Conservation (phyloP, 2,113 vertebrate species). For the Corapipo altera region DNA sequence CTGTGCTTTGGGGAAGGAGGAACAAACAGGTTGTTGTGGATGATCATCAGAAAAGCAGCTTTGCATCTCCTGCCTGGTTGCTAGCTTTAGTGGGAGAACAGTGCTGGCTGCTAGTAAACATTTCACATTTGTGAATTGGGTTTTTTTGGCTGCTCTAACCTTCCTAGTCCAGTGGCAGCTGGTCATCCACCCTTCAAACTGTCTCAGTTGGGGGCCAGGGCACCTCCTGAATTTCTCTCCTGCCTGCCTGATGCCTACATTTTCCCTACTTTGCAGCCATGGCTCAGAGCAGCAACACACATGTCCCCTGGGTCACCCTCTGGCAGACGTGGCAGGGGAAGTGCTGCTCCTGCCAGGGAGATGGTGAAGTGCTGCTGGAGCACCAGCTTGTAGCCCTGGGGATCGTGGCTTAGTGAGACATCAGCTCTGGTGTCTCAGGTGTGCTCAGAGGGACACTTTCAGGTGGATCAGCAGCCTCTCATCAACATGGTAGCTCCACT, state of each 20-base stretch:
- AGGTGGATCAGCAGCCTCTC: not conserved
- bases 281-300: not conserved
- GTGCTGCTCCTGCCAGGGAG: not conserved
- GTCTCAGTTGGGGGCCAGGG: fast-evolving
- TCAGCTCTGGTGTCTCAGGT: fast-evolving
- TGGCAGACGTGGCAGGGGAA: fast-evolving
- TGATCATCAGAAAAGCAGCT: not conserved
- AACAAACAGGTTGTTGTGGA: not conserved
- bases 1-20: not conserved
- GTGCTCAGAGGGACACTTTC: not conserved
- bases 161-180: not conserved
- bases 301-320: fast-evolving
- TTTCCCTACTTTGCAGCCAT: not conserved
- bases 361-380: fast-evolving
- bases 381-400: not conserved
- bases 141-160: not conserved
- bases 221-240: not conserved
- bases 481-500: not conserved
- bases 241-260: fast-evolving
- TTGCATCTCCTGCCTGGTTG: not conserved
- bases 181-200: not conserved
- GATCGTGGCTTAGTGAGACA: fast-evolving
- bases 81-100: not conserved
- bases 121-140: not conserved
- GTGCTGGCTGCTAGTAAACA: not conserved